Base-by-base conservation (phyloP, 2,797 vertebrate species). In the Macrochelys suwanniensis region DNA sequence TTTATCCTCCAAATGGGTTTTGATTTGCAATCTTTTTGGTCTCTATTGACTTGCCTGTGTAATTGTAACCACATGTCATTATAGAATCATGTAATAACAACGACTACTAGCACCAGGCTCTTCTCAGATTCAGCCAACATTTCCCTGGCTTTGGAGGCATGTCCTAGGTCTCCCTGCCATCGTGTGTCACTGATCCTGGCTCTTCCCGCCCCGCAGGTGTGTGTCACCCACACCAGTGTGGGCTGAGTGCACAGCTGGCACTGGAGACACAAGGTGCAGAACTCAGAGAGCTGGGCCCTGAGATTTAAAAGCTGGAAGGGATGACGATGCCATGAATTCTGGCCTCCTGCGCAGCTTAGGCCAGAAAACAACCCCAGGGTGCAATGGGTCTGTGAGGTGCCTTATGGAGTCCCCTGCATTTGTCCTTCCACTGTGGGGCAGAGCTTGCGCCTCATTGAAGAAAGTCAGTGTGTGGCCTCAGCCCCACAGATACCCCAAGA, bases 41-140 rank as follows among this genome's bases (percentile, higher is more conserved):
- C 25, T 37, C 93, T 95, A 90, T 84, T 89, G 94, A 17, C 81
- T 93, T 47, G 86, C 84, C 71, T 68, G 79, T 95, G 92, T 92
- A 96, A 89, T 96, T 97, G 95, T 96, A 97, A 95, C 94, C 85
- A 94, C 81, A 5, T 92, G 93, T 85, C 89, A 89, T 96, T 93
- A 78, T 83, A 90, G 89, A 94, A 95, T 57, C 93, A 74, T 49
- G 82, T 89, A 91, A 96, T 80, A 85, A 89, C 13, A 53, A 96
- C 87, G 88, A 96, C 91, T 95, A 86, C 92, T 92, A 95, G 91
- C 93, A 71, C 89, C 95, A 95, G 82, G 93, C 93, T 95, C 80
- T 89, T 45, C 21, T 80, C 78, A 78, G 94, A 79, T 93, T 96
- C 94, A 76, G 79, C 91, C 87, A 94, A 89, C 84, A 94, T 94